Base-by-base conservation (phyloP, 2,797 vertebrate genomes). In the Denticeps clupeoides region DNA sequence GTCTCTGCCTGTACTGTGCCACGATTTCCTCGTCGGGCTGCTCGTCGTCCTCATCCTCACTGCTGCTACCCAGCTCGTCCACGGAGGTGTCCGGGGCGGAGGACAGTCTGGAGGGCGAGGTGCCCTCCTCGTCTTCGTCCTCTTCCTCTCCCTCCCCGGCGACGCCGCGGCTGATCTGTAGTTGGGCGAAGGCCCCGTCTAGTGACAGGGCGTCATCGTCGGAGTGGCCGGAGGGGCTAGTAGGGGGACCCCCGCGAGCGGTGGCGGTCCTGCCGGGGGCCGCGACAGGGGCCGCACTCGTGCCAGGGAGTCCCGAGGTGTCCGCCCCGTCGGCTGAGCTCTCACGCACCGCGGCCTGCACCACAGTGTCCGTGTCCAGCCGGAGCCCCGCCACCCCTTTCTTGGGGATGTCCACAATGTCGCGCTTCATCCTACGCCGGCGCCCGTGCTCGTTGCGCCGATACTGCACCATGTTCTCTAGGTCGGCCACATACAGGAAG, bases 381-480 rank as follows among this genome's bases (percentile, higher is more conserved):
- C 93, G 84, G 52, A 98, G 79, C 59, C 94, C 93, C 0, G 94
- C 94, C 33, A 97, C 94, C 25, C 94, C 92, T 62, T 98, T 98
- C 77, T 97, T 97, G 66, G 93, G 93, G 70, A 96, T 92, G 69
- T 91, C 86, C 3, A 80, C 82, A 56, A 89, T 83, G 50, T 97
- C 94, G 45, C 94, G 79, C 72, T 98, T 97, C 62, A 98, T 98
- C 75, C 89, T 92, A 46, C 94, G 83, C 41, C 90, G 88, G 23
- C 93, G 89, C 46, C 90, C 87, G 0, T 92, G 91, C 72, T 96
- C 93, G 10, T 97, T 97, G 50, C 90, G 84, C 57, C 93, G 87
- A 69, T 94, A 97, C 55, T 98, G 94, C 71, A 98, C 90, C 92
- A 98, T 95, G 49, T 89, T 91, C 76, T 98, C 93, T 66, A 98